phyloP scores from a whole-genome alignment of 2,797 vertebrate species.

The Gorsachius magnificus region DNA sequence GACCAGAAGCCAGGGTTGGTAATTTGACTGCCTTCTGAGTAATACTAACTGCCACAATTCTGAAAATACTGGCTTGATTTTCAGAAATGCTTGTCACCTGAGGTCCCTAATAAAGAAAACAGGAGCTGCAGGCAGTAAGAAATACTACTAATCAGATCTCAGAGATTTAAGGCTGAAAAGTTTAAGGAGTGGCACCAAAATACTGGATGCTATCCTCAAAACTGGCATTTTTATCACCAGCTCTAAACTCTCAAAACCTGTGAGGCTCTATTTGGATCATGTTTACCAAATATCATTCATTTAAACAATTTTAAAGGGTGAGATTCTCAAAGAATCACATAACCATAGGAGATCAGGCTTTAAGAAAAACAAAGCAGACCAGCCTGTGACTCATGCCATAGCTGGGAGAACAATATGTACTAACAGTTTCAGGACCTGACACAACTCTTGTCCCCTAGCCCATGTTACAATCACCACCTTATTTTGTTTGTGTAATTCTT shows the following conservation, averaged over 20 bases:
- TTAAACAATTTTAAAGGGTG: not conserved
- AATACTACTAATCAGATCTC: not conserved
- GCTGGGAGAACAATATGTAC: not conserved
- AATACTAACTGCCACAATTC: not conserved
- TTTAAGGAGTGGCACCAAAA: not conserved
- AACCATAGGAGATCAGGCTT: not conserved
- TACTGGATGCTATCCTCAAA: not conserved
- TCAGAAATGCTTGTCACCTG: not conserved
- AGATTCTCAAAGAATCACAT: not conserved
- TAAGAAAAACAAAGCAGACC: not conserved
- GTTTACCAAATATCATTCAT: not conserved
- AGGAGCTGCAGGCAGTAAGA: not conserved
- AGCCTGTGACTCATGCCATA: not conserved
- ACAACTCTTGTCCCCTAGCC: not conserved
- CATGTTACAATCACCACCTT: not conserved
- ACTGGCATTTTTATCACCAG: not conserved
- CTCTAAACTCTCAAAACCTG: not conserved
- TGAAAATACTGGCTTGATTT: not conserved
- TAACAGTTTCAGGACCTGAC: not conserved
- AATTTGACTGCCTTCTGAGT: not conserved
- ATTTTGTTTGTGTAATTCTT: not conserved
- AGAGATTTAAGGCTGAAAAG: not conserved
- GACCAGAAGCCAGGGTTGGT: not conserved
- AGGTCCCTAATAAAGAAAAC: not conserved
- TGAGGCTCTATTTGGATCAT: not conserved